These are phyloP conservation scores for Chironomus tepperi DNA, from an alignment of 1,140 invertebrate species.

Conservation along the genomic window DNA sequence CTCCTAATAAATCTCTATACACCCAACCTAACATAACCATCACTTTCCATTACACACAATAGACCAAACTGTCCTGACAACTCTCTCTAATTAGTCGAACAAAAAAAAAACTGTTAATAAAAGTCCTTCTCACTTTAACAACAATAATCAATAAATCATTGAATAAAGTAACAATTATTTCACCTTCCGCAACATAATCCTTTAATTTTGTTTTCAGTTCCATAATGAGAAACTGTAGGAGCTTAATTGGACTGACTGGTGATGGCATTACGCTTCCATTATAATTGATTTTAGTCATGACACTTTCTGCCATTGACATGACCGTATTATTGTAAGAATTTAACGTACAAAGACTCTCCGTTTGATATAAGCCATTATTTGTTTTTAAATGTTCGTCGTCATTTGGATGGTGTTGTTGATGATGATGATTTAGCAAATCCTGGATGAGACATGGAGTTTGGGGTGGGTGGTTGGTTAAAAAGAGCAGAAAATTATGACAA, in stretches of 20 bases:
- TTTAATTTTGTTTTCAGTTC: not conserved
- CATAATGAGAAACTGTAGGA: not conserved
- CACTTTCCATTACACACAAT: no score
- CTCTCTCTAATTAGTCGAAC: no score
- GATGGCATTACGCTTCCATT: not conserved
- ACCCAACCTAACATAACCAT: no score
- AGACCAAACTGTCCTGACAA: no score
- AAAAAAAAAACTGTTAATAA: no score
- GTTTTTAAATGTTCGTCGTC: not conserved
- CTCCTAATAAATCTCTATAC: no score
- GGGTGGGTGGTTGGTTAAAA: not conserved
- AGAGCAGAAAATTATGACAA: no score
- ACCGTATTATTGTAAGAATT: not conserved
- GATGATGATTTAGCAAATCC: conserved; percentile 5
- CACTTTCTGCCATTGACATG: not conserved
- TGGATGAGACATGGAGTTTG: not conserved
- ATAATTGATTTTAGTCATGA: conserved; percentile 19
- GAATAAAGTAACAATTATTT: not conserved
- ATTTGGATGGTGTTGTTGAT: not conserved
- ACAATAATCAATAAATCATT: no score
- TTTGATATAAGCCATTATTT: not conserved
- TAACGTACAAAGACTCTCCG: not conserved
- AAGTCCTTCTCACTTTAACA: no score
- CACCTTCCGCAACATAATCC: not conserved
- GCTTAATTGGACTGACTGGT: not conserved